These are phyloP conservation scores for Microchrysa polita DNA, from an alignment of 2,888 invertebrate genomes.

Conservation along the genomic window DNA sequence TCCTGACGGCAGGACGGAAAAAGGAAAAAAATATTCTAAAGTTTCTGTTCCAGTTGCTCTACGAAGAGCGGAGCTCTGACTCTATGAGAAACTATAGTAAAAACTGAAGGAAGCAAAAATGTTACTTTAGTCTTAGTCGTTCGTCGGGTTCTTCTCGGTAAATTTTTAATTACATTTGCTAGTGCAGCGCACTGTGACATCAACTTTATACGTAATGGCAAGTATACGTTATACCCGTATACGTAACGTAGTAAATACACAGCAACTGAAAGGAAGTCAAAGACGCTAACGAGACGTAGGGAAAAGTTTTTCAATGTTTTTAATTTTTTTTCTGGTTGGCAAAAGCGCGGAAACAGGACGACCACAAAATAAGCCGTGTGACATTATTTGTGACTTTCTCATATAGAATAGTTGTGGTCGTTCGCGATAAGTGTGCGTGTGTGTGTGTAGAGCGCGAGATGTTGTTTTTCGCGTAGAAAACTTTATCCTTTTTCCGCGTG, in stretches of 20 bases:
- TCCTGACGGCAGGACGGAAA: too few species aligned
- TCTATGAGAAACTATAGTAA: too few species aligned
- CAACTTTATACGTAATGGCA: not conserved
- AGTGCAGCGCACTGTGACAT: conserved; percentile 31
- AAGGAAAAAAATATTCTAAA: conserved; percentile 6
- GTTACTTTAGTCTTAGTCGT: conserved; percentile 22
- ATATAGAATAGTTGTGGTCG: too few species aligned
- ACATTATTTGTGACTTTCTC: conserved; percentile 28
- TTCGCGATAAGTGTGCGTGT: too few species aligned
- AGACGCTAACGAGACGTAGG: too few species aligned
- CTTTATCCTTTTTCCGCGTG: conserved; percentile 14
- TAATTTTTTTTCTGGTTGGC: too few species aligned
- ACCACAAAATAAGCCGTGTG: not conserved
- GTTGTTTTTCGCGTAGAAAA: conserved; percentile 12
- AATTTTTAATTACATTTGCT: conserved; percentile 40
- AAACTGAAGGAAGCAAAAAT: conserved; percentile 18
- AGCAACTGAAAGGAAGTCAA: not conserved
- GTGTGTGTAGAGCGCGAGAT: not conserved
- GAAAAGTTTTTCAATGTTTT: too few species aligned
- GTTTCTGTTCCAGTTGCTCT: conserved; percentile 1
- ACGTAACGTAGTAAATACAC: not conserved
- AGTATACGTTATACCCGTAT: too few species aligned
- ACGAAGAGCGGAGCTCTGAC: too few species aligned
- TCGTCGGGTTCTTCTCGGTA: not conserved
- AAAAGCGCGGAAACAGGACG: not conserved